Evolutionary conservation across 2,797 vertebrate species (phyloP), one percentile per base, ranked within the genome.

Genomic region (Myiotriccus ornatus): DNA sequence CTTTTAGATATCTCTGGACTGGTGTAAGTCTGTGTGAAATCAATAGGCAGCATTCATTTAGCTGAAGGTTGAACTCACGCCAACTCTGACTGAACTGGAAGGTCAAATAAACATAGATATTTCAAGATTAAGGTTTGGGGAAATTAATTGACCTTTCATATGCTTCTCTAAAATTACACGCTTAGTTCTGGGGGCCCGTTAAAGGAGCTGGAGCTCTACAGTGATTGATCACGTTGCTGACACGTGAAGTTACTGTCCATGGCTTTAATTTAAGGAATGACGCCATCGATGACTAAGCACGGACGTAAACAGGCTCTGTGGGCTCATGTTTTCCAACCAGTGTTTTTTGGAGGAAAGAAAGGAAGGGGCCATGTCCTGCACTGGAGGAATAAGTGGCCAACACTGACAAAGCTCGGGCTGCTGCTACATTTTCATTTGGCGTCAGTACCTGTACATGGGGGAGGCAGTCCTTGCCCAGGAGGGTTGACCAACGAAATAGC

Each of bases 11-110:
- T 37, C 67, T 56, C 71, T 44, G 52, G 44, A 49, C 35, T 56
- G 24, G n/a, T 69, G 25, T 16, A n/a, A 59, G 63, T 25, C 74
- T 84, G 44, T n/a, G 12, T 56, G 77, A 90, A 89, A 94, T 94
- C 92, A 87, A 87, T 90, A 87, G 60, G 34, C 44, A 56, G 70
- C n/a, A 70, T 93, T 93, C 81, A 82, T 81, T 89, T 80, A 84
- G 60, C 49, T 67, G 67, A 34, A 94, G 41, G 52, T 30, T 94
- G 91, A 88, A 82, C 32, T 86, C 75, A 39, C 0, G 11, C 90
- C 92, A 90, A 12, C 35, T 70, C 47, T 53, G 59, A 46, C 59
- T 76, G 74, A 84, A 47, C 44, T 80, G 19, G 50, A 70, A 92
- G 80, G 84, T 91, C 93, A 82, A 77, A 91, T 65, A 90, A 91